Percentiles rank a stretch among this genome's conserved stretches.
These are phyloP conservation scores for Pseudochromis fuscus DNA, from an alignment of 2,797 vertebrate species.

Conservation along the genomic window DNA sequence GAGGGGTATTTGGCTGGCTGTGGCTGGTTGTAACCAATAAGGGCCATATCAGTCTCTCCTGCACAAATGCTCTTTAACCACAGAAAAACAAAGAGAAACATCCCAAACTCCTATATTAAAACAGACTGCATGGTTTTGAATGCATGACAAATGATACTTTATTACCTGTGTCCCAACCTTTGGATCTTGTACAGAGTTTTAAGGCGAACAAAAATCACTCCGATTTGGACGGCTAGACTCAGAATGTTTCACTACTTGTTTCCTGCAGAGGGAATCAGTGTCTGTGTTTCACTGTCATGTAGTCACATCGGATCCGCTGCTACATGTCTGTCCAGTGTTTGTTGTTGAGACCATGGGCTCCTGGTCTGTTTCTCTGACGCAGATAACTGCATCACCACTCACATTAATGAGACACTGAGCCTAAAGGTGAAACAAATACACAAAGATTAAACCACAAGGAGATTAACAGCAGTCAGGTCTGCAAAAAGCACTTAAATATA, in stretches of 20 bases:
- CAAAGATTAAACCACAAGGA: slow-evolving; percentile 11
- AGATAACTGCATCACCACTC: slow-evolving; percentile 96
- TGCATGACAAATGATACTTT: slow-evolving; percentile 29
- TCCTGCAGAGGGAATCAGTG: slow-evolving; percentile 26
- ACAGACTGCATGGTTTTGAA: slow-evolving; percentile 33
- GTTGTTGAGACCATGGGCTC: slow-evolving; percentile 80
- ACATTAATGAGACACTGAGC: slow-evolving; percentile 99
- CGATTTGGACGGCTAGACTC: slow-evolving; percentile 72
- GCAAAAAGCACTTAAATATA: not conserved
- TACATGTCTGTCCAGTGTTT: slow-evolving; percentile 59
- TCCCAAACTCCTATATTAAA: slow-evolving; percentile 11
- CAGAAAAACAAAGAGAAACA: slow-evolving; percentile 21
- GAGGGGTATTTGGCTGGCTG: slow-evolving; percentile 26
- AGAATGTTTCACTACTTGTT: slow-evolving; percentile 18
- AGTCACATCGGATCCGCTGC: slow-evolving; percentile 66
- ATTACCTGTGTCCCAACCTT: slow-evolving; percentile 46
- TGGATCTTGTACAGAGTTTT: slow-evolving; percentile 62
- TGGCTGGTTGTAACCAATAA: slow-evolving; percentile 38
- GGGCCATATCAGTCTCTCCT: slow-evolving; percentile 21
- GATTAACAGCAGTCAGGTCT: not conserved
- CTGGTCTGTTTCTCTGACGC: slow-evolving; percentile 90
- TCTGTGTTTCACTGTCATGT: slow-evolving; percentile 69
- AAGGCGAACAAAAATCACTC: slow-evolving; percentile 69
- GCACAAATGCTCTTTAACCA: slow-evolving; percentile 40
- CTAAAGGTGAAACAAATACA: slow-evolving; percentile 71